These are phyloP conservation scores for Dasysyrphus albostriatus DNA, from an alignment of 2,888 invertebrate species.

Conservation along the genomic window DNA sequence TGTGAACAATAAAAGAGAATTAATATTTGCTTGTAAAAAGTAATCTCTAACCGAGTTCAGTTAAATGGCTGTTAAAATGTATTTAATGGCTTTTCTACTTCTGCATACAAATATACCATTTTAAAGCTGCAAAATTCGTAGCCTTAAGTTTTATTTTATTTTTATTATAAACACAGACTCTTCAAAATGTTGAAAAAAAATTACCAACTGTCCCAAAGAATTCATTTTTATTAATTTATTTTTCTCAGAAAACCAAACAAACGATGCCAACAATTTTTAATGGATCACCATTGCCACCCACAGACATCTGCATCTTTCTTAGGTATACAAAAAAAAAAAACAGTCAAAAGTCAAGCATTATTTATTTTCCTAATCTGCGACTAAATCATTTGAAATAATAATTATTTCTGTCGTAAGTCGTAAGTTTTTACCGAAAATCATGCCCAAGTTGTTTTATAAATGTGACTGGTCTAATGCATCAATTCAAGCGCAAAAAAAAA, in stretches of 20 bases:
- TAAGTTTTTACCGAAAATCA: not conserved
- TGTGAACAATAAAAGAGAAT: too few species aligned
- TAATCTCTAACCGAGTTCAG: not conserved
- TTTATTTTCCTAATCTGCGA: conserved; percentile 8
- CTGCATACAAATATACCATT: not conserved
- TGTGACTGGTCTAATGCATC: not conserved
- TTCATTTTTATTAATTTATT: not conserved
- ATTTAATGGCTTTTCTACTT: not conserved
- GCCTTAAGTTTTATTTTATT: not conserved
- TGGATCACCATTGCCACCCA: not conserved
- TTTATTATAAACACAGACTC: not conserved
- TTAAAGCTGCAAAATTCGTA: not conserved
- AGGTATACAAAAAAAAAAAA: not conserved
- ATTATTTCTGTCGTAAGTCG: not conserved
- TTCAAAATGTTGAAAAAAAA: not conserved
- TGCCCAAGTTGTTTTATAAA: not conserved
- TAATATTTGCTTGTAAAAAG: too few species aligned
- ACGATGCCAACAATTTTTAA: conserved; percentile 10
- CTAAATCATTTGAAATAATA: conserved; percentile 8
- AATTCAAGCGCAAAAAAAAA: conserved; percentile 2
- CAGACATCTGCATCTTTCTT: conserved; percentile 6
- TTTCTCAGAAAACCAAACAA: not conserved
- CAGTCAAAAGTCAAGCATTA: not conserved
- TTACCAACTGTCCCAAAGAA: not conserved
- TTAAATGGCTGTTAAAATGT: not conserved